Conservation (phyloP, 2,113 vertebrate genomes). For the Nyctibius bracteatus region DNA sequence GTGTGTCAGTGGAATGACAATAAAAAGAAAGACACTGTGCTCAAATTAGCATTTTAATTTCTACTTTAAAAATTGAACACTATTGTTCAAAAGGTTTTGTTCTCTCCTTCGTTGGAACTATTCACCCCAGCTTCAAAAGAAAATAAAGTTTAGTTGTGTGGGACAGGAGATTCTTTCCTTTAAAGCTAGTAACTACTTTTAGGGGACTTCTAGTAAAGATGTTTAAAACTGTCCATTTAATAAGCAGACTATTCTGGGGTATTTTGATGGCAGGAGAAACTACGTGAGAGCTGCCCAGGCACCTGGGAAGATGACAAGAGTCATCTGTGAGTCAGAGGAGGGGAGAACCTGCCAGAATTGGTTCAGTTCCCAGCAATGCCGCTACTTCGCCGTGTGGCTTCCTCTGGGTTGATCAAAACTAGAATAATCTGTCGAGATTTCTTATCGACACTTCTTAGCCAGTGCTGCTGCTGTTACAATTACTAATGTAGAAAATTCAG, state of each 20-base stretch:
- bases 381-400: not conserved
- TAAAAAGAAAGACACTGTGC: not conserved
- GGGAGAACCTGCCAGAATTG: not conserved
- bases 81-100: constrained; percentile 31
- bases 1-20: not conserved
- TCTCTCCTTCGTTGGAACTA: not conserved
- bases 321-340: not conserved
- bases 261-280: not conserved
- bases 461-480: not conserved
- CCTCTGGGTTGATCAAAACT: not conserved
- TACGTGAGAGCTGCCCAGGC: not conserved
- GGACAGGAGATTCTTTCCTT: not conserved
- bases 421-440: not conserved
- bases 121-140: not conserved
- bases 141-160: not conserved
- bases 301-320: not conserved
- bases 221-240: not conserved
- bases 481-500: not conserved
- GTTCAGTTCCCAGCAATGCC: not conserved
- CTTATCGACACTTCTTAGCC: not conserved
- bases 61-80: not conserved
- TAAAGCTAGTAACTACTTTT: not conserved
- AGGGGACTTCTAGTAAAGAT: not conserved
- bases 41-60: constrained; percentile 45
- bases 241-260: not conserved